These are phyloP conservation scores for Leucoraja erinaceus DNA, from an alignment of 2,113 vertebrate species.

Conservation along the genomic window DNA sequence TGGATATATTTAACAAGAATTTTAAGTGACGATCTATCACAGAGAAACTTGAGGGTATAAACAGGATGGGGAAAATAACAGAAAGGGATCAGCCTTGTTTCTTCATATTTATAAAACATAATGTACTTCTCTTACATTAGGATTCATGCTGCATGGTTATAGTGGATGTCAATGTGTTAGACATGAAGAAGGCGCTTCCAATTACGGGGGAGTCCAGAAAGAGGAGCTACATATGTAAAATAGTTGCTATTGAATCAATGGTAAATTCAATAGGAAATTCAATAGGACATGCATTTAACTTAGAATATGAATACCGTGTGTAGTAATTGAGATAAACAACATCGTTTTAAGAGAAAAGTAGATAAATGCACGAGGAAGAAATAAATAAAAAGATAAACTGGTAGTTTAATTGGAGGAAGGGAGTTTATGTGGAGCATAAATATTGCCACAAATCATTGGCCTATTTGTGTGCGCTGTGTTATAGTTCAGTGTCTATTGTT, in stretches of 20 bases:
- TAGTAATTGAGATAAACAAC: not conserved
- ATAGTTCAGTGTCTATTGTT: not conserved
- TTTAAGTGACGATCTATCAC: not conserved
- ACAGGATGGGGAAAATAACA: not conserved
- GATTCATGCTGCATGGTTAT: not conserved
- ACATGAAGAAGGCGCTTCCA: not conserved
- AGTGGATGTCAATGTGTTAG: not conserved
- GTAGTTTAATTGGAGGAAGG: not conserved
- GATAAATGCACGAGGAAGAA: not conserved
- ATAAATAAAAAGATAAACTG: not conserved
- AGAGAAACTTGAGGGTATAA: not conserved
- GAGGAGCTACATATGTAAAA: not conserved
- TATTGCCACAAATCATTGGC: not conserved
- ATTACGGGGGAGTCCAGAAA: not conserved
- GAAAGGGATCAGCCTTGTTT: not conserved
- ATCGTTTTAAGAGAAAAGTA: not conserved
- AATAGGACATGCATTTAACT: not conserved
- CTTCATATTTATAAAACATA: not conserved
- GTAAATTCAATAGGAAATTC: not conserved
- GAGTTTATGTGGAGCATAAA: not conserved
- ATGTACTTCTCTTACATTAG: not conserved
- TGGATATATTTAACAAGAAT: not conserved
- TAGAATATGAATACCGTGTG: not conserved
- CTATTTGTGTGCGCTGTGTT: not conserved
- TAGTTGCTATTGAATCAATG: not conserved